Base-by-base conservation (phyloP, 2,888 invertebrate genomes). In the Hemithea aestivaria region DNA sequence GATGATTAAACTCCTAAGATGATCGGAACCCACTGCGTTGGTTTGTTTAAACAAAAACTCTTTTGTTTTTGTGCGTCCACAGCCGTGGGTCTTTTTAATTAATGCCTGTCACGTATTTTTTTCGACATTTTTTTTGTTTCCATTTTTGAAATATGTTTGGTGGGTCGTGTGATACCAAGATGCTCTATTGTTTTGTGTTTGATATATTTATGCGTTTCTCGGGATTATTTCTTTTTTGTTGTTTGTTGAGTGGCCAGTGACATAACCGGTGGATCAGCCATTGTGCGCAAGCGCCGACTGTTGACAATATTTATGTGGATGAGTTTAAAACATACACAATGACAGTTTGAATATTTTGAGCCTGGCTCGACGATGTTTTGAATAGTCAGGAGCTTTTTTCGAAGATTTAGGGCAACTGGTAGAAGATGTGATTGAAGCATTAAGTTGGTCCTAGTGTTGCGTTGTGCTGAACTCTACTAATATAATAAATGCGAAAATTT, bases 21-120 rank as follows among this genome's bases (percentile, higher is more conserved):
- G 82, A 82, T 81, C 83, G 75, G 83, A 81, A 77, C 85, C 84
- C 82, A 83, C 87, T 82, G 85, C 68, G 85, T 74, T 72, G 75
- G 84, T 81, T 81, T 78, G 83, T 79, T 83, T 80, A 77, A 77
- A 16, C 3, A 4, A 4, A 16, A 16, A 73, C 70, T 84, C 82
- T 83, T n/a, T 84, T 84, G 82, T 84, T 84, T 84, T 84, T 84
- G 78, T 79, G 81, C 66, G 79, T 78, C 78, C 82, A 79, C 76
- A 75, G 75, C 77, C 78, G 79, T 79, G 82, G 82, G 81, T 83
- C 83, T 80, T 85, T 87, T 87, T 88, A 88, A 88, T 88, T 87
- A 88, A 88, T 88, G 85, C 84, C 81, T 80, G 81, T 87, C 87
- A 87, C 87, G 84, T 82, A 76, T 82, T 83, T 84, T 84, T 84